Base-by-base conservation (phyloP, 1,140 invertebrate genomes). In the Drosophila takahashii region DNA sequence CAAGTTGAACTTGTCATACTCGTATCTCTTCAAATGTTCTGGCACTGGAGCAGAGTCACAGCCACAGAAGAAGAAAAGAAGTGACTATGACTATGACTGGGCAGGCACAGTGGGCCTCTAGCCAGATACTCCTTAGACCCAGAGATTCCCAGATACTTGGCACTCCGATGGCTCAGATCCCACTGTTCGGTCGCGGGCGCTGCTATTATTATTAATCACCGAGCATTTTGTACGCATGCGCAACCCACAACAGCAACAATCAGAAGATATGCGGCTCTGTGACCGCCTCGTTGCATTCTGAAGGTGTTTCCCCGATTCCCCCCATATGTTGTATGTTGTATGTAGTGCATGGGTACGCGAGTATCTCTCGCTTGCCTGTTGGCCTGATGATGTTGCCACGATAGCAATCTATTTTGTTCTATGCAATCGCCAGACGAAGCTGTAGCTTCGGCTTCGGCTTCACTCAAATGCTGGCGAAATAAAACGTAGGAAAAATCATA, bases 391-490 rank as follows among this genome's bases (percentile, higher is more conserved):
- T 90, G 86, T 90, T 90, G 78, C 77, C 85, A 90, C 85, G 85
- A 90, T 90, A 90, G 85, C 85, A 90, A 90, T 90, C 86, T 90
- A 90, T 90, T 90, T 90, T 90, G 85, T 90, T 85, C 87, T 90
- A 87, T 91, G 89, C 84, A 69, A 71, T 80, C 71, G 77, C 66
- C 47, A 48, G 47, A 48, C 47, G n/a, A n/a, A 69, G 71, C 41
- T 16, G 48, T 4, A 64, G 75, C 62, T 41, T 59, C 37, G 37
- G 36, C 22, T 41, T 64, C 11, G 11, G 41, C 50, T 71, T 70
- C 67, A 70, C 39, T 51, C 47, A 71, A 71, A 71, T 57, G 67
- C 34, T 47, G 62, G 34, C 52, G 56, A 73, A 61, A 69, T 57
- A 51, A 76, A 76, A 72, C 36, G 37, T 51, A 52, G 51, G 61